Conservation (phyloP, 2,888 invertebrate species). For the Parnassius smintheus region DNA sequence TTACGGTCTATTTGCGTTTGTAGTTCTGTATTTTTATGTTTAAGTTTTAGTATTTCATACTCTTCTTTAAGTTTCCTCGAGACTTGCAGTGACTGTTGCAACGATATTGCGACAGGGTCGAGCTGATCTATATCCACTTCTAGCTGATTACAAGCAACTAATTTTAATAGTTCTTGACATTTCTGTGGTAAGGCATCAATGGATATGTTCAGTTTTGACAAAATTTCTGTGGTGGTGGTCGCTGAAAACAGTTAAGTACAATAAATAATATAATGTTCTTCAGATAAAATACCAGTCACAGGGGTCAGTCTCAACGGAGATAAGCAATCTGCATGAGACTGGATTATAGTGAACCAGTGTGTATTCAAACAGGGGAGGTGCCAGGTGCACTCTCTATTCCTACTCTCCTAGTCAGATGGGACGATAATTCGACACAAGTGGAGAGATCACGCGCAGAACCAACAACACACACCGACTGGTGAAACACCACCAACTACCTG, state of each 20-base stretch:
- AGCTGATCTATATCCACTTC: conserved; percentile 45
- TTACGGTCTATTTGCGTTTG: conserved; percentile 64
- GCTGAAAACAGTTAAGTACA: conserved; percentile 43
- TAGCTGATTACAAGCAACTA: conserved; percentile 44
- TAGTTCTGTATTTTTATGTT: conserved; percentile 57
- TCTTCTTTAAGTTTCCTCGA: conserved; percentile 56
- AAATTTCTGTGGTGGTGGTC: conserved; percentile 48
- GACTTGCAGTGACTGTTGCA: conserved; percentile 49
- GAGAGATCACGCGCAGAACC: too few relatives aligned
- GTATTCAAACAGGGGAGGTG: too few relatives aligned
- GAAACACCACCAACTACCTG: too few relatives aligned
- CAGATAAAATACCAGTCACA: too few relatives aligned
- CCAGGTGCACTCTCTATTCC: too few relatives aligned
- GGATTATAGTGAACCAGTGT: too few relatives aligned
- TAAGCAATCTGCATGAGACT: too few relatives aligned
- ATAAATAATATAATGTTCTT: too few relatives aligned
- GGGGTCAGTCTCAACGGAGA: too few relatives aligned
- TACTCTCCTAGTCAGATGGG: too few relatives aligned
- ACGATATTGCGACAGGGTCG: conserved; percentile 54
- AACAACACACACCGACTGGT: too few relatives aligned
- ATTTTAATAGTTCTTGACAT: conserved; percentile 51
- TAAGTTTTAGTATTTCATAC: conserved; percentile 60
- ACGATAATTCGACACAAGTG: too few relatives aligned
- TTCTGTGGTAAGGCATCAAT: conserved; percentile 60
- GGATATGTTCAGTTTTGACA: conserved; percentile 56